Base-by-base conservation (phyloP, 1,140 invertebrate species). In the Sitobion miscanthi region DNA sequence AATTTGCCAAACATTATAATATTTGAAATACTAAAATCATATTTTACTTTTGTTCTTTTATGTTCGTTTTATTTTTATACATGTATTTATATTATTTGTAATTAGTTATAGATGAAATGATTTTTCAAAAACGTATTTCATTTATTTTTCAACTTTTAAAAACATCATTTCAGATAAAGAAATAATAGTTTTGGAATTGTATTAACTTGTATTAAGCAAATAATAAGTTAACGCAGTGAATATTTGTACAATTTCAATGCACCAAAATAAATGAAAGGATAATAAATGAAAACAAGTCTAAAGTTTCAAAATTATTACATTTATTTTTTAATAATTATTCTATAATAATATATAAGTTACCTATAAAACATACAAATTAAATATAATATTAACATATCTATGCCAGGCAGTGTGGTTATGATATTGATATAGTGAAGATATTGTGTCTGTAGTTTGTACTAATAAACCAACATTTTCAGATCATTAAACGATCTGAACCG, bases 251-350 rank as follows among this genome's bases (percentile, higher is more conserved):
- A 38, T 83, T 38, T 38, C 21, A 38, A 38, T 23, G 35, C 77
- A 86, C 25, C 25, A 30, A 42, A 86, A 49, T 35, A 49, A 49
- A 2, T 88, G 30, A 52, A 88, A 35, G 38, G 86, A 52, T 35
- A 35, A 52, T 88, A 88, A 88, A 88, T 88, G 21, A 89, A 89
- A 89, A 54, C 49, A 89, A 54, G 47, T 35, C 11, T 35, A 23
- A 57, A 90, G 14, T 69, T 90, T 90, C 38, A 69, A 57, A 90
- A 90, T 69, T 62, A 47, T n/a, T 90, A 62, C 69, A 62, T 25
- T 90, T 47, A 69, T 90, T 90, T 90, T 90, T 30, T 30, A 90
- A 17, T 30, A 62, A 30, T 62, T 69, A 69, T 69, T n/a, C 35
- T 87, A 87, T 88, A 30, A 35, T 88, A 30, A 21, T 86, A 54